These are phyloP conservation scores for Gerris lacustris DNA, from an alignment of 2,888 invertebrate species.

Conservation along the genomic window DNA sequence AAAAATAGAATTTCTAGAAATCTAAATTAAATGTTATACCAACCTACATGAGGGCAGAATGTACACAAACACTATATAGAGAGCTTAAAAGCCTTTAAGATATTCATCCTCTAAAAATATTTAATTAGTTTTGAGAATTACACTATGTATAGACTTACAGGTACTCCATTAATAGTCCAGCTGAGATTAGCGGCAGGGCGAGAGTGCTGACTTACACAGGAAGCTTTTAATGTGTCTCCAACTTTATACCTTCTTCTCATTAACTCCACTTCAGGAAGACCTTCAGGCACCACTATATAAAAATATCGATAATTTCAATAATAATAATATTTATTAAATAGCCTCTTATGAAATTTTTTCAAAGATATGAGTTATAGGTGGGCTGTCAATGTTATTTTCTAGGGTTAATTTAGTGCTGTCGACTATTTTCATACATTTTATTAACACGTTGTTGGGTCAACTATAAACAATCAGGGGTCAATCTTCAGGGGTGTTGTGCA, in stretches of 20 bases:
- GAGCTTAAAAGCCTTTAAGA: no score
- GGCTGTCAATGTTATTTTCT: neutral
- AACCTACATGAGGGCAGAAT: no score
- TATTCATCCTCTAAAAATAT: no score
- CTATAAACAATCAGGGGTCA: no score
- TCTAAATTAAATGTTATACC: no score
- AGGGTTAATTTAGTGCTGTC: neutral
- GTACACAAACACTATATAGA: no score
- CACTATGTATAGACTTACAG: neutral
- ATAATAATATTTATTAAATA: neutral
- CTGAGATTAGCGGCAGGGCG: conserved; percentile 31
- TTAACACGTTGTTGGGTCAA: no score
- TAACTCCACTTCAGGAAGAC: conserved; percentile 27
- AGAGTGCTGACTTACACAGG: conserved; percentile 28
- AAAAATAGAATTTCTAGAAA: no score
- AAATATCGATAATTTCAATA: neutral
- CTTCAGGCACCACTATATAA: conserved; percentile 27
- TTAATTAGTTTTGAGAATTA: no score
- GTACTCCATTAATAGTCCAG: conserved; percentile 29
- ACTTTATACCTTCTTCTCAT: conserved; percentile 28
- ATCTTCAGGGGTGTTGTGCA: no score
- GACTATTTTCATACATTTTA: neutral
- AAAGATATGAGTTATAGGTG: neutral
- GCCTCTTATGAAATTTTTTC: neutral
- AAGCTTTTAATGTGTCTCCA: conserved; percentile 28